These are phyloP conservation scores for Heteromyza rotundicornis DNA, from an alignment of 2,888 invertebrate genomes.

Conservation along the genomic window DNA sequence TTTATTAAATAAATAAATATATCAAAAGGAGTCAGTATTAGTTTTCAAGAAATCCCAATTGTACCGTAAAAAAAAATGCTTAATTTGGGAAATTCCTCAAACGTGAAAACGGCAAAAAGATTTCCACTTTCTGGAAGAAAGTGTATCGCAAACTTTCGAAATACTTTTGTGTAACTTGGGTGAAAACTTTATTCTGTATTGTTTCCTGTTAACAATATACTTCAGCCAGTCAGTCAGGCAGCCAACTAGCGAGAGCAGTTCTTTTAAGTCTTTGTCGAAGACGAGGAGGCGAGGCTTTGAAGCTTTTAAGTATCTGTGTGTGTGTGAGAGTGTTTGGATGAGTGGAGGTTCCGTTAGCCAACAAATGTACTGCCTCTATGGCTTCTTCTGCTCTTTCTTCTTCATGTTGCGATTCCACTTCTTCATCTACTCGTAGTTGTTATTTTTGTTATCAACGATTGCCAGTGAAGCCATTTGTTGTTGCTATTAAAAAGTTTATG, in stretches of 20 bases:
- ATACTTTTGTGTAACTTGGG: conserved; percentile 55
- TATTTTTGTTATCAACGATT: background rate
- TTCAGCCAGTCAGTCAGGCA: conserved; percentile 27
- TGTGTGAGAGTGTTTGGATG: conserved; percentile 24
- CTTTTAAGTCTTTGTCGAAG: conserved; percentile 31
- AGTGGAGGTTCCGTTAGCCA: conserved; percentile 55
- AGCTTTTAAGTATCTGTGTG: conserved; percentile 17
- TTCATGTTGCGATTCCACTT: too few species aligned
- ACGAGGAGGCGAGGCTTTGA: conserved; percentile 28
- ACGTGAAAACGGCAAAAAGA: background rate
- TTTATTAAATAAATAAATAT: too few species aligned
- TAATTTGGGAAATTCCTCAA: conserved; percentile 2
- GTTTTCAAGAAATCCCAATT: too few species aligned
- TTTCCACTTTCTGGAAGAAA: background rate
- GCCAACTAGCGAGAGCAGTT: conserved; percentile 28
- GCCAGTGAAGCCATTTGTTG: background rate
- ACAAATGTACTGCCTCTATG: conserved; percentile 44
- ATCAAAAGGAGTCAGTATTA: too few species aligned
- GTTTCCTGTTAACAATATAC: conserved; percentile 56
- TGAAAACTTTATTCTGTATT: conserved; percentile 54
- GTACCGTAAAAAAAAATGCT: too few species aligned
- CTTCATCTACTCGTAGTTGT: too few species aligned
- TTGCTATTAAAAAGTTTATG: background rate
- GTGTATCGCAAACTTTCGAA: conserved; percentile 43
- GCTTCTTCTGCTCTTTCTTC: conserved; percentile 28